These are phyloP conservation scores for Amblyopsis hoosieri DNA, from an alignment of 2,797 vertebrate genomes.

Conservation along the genomic window DNA sequence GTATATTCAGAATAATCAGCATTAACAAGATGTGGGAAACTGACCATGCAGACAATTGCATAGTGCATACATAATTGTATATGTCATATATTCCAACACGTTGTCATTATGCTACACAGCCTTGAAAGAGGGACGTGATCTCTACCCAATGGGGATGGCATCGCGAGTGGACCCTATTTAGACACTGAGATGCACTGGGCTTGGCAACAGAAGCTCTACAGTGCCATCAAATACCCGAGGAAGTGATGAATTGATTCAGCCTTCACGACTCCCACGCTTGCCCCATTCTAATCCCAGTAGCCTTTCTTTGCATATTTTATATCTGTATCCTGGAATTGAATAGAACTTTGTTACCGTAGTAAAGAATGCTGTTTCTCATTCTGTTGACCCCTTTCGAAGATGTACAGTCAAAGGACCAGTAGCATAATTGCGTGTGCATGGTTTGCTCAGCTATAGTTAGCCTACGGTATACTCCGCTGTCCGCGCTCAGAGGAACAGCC, in stretches of 20 bases:
- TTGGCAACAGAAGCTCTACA: conserved; percentile 63
- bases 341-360: neutral
- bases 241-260: conserved; percentile 81
- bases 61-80: too few species aligned
- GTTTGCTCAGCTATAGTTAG: conserved; percentile 29
- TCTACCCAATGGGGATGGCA: conserved; percentile 36
- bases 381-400: conserved; percentile 3
- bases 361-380: conserved; percentile 12
- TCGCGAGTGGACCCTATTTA: conserved; percentile 30
- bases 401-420: conserved; percentile 34
- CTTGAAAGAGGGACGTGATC: conserved; percentile 51
- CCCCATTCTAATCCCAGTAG: conserved; percentile 69
- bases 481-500: conserved; percentile 45
- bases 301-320: neutral
- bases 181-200: conserved; percentile 56
- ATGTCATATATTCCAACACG: conserved; percentile 5
- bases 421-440: conserved; percentile 37
- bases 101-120: conserved; percentile 41
- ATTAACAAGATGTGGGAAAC: too few species aligned
- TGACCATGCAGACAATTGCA: neutral
- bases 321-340: too few species aligned
- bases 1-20: too few species aligned
- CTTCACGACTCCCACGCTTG: conserved; percentile 76
- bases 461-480: conserved; percentile 28
- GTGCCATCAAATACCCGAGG: conserved; percentile 70